Evolutionary conservation across 1,140 invertebrate species (phyloP).

Genomic region (Lanistes nyassanus): DNA sequence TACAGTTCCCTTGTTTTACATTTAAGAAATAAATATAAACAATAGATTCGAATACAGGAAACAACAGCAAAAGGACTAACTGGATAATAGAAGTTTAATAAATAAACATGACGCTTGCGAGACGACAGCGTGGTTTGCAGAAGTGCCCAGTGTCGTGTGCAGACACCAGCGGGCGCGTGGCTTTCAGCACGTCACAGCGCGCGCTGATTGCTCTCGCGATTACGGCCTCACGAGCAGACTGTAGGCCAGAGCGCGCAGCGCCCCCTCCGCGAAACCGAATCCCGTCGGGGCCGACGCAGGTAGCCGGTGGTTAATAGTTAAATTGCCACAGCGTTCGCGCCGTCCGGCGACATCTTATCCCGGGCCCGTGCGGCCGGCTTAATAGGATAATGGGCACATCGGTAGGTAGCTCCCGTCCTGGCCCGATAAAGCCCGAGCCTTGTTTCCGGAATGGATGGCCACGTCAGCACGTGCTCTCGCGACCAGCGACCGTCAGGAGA

Average conservation of each 20-base stretch:
- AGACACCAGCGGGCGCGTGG: no score
- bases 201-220: conserved; percentile 12
- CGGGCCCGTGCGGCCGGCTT: not conserved
- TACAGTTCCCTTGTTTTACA: no score
- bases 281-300: conserved; percentile 6
- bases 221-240: conserved; percentile 22
- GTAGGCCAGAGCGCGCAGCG: not conserved
- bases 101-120: not conserved
- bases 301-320: conserved; percentile 19
- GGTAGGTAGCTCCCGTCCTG: not conserved
- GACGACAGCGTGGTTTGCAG: not conserved
- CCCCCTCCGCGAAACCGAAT: conserved; percentile 17
- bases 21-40: no score
- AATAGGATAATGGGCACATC: conserved; percentile 21
- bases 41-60: no score
- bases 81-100: no score
- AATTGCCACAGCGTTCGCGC: conserved; percentile 19
- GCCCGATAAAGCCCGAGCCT: conserved; percentile 1
- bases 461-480: no score
- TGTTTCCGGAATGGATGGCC: no score
- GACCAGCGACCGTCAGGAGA: no score
- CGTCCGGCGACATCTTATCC: conserved; percentile 17
- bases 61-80: no score
- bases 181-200: not conserved
- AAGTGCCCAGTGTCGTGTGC: not conserved